Base-by-base conservation (phyloP, 2,888 invertebrate species). In the Halictus ligatus region DNA sequence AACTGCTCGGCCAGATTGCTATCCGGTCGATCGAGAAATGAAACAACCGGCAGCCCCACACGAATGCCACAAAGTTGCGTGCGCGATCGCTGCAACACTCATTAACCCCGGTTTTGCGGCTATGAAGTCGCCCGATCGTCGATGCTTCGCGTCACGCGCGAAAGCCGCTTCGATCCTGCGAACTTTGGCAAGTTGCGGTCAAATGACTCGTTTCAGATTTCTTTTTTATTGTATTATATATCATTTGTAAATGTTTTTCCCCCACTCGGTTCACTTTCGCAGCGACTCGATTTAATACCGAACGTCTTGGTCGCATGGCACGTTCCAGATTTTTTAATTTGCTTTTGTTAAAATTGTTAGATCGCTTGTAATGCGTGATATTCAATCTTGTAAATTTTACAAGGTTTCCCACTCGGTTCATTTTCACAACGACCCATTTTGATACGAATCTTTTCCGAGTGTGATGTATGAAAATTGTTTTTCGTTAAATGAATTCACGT, bases 21-120 rank as follows among this genome's bases (percentile, higher is more conserved):
- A 74, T 74, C 74, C 50, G 48, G 21, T 74, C 73, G 15, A 58
- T 48, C 12, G 13, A 29, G n/a, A 29, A 25, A 60, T 25, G 46
- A n/a, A 21, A 8, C 2, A n/a, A 40, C 48, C 13, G 21, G 18
- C 35, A 43, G 25, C 60, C 46, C 21, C 10, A 5, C 58, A 46
- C 48, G 64, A 76, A 71, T n/a, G n/a, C 1, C 71, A 43, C 40
- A 71, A 67, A 35, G 64, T 76, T 67, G 13, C 76, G n/a, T 48
- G 64, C 0, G 35, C 48, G 13, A 71, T 71, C 43, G 43, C n/a
- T 12, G 71, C 71, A n/a, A n/a, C 15, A 12, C 43, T 71, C 43
- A 43, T 43, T 13, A 43, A 12, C 12, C n/a, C 12, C 25, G 7
- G 13, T 58, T 74, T 3, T 21, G 35, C 21, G 35, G 10, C 35